Base-by-base conservation (phyloP, 2,113 vertebrate species). In the Engystomops pustulosus region DNA sequence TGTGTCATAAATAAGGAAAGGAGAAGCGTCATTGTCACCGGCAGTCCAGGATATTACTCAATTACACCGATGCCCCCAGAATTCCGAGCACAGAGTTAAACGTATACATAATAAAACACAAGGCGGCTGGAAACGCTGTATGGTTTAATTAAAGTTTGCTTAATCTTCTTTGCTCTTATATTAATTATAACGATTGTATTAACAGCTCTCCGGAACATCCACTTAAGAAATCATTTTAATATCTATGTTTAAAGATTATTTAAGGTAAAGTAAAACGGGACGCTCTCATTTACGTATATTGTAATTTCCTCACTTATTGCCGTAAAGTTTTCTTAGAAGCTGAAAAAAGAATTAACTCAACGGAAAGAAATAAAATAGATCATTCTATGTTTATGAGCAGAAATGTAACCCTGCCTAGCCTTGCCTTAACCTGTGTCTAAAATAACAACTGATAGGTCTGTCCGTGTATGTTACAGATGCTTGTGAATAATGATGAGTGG, bases 1-100 rank as follows among this genome's bases (percentile, higher is more conserved):
- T 5, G 85, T 85, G 51, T 90, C 41, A 77, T 80, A 87, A 87
- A 55, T 86, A 80, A 87, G 18, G 53, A 85, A 30, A 74, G 27
- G 84, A 82, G 89, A 84, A 86, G 87, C 82, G 77, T 78, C 85
- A 78, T 68, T 84, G 38, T 86, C 69, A 86, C 88, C 78, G 80
- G 27, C 53, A 71, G 69, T 47, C 87, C 84, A 53, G 89, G 87
- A 58, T 83, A 69, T 30, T 85, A 86, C 87, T 87, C 87, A 87
- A 60, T 89, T 90, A 87, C 83, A 18, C 49, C 68, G 27, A n/a
- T 80, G 58, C 49, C 20, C 44, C 72, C 15, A 18, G 4, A 51
- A 76, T n/a, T 2, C 15, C 4, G 6, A 32, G 41, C 23, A 6
- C 17, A 18, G 70, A 74, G 25, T 53, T 51, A 53, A 20, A 53